A percentile compares a stretch with the other conserved stretches of the same genome.
phyloP scores from a whole-genome alignment of 2,888 invertebrate genomes.

The Himalopsyche japonica region DNA sequence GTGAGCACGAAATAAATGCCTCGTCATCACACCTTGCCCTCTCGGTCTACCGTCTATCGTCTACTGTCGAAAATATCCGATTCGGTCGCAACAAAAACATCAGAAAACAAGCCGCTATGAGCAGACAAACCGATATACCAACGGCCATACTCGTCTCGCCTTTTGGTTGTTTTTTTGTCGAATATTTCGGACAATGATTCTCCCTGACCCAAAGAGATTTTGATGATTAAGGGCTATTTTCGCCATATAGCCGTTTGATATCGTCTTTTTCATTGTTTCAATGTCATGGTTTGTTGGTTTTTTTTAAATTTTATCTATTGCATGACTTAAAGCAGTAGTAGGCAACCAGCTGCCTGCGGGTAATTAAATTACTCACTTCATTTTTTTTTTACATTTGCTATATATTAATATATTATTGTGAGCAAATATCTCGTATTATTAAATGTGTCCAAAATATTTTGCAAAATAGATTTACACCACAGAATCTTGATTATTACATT shows the following conservation, averaged over 20 bases:
- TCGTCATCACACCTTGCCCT: background rate
- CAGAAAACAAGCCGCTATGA: background rate
- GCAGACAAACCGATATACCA: background rate
- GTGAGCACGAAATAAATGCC: background rate
- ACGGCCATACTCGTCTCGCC: background rate
- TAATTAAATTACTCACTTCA: no score
- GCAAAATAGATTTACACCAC: no score
- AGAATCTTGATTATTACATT: no score
- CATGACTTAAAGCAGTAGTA: no score
- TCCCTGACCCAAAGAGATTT: background rate
- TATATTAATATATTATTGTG: no score
- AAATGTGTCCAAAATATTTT: no score
- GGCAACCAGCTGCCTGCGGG: no score
- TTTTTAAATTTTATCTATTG: no score
- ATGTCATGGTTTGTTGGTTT: no score
- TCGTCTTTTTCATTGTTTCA: background rate
- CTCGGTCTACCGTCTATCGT: background rate
- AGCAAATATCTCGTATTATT: no score
- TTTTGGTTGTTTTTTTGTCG: background rate
- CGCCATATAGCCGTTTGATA: background rate
- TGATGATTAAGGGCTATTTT: background rate
- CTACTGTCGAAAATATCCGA: background rate
- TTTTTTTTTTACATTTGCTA: no score
- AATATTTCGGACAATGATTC: background rate
- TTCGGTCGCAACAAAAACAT: background rate